These are phyloP conservation scores for Microctenopoma lineatum DNA, from an alignment of 2,797 vertebrate species.

Conservation along the genomic window DNA sequence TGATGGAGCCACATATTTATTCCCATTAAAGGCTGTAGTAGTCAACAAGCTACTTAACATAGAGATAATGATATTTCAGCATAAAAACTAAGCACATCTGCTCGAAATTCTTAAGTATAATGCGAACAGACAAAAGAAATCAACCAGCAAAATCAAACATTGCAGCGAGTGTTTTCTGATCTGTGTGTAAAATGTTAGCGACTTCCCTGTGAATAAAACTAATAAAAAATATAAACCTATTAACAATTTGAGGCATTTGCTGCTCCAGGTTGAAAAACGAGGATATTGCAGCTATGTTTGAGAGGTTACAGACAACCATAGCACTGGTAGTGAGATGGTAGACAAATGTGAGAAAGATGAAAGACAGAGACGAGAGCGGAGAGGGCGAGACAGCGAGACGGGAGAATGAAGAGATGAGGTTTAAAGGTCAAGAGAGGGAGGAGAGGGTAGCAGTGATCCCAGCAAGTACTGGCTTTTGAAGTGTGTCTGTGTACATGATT, in stretches of 20 bases:
- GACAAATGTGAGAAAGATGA: conserved; percentile 51
- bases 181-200: not conserved
- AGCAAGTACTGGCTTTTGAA: conserved; percentile 59
- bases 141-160: not conserved
- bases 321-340: not conserved
- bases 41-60: no score
- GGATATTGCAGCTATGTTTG: not conserved
- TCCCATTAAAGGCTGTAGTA: no score
- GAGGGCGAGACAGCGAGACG: conserved; percentile 33
- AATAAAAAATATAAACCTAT: no score
- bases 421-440: conserved; percentile 73
- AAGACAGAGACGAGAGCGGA: conserved; percentile 47
- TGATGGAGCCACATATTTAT: no score
- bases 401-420: conserved; percentile 55
- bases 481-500: conserved; percentile 34
- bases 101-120: not conserved
- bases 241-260: no score
- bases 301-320: not conserved
- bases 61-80: no score
- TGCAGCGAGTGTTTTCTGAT: no score
- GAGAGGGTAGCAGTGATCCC: conserved; percentile 63
- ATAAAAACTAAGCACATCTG: not conserved
- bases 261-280: not conserved
- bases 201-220: no score
- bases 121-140: not conserved